A percentile compares a stretch with the other conserved stretches of the same genome.
Evolutionary conservation across 2,113 vertebrate species (phyloP).

Genomic region (Pithys albifrons): DNA sequence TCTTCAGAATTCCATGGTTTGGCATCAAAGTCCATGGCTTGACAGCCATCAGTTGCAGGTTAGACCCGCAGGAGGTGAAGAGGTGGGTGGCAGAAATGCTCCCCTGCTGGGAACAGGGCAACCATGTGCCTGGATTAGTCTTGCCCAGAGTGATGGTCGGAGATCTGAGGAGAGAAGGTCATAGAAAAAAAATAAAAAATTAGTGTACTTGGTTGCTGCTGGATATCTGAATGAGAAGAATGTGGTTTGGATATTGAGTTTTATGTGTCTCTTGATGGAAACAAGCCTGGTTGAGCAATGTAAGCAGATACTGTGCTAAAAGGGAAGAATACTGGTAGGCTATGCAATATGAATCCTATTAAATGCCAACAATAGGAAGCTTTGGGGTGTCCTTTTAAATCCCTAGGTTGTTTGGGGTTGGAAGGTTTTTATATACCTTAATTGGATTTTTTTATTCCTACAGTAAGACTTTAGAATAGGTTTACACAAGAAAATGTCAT

Average conservation of each 20-base stretch:
- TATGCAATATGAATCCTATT: not conserved
- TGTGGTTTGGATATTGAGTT: not conserved
- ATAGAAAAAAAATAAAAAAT: not conserved
- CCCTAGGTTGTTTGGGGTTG: not conserved
- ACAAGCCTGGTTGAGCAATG: not conserved
- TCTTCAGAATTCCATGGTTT: not conserved
- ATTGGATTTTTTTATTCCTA: not conserved
- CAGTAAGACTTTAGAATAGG: not conserved
- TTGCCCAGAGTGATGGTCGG: not conserved
- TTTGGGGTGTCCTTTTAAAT: not conserved
- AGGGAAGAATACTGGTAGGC: not conserved
- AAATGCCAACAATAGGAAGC: not conserved
- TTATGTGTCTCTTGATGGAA: not conserved
- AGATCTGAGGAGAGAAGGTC: not conserved
- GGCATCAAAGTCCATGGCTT: not conserved
- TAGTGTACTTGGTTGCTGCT: not conserved
- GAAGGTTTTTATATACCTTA: not conserved
- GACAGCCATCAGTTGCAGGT: not conserved
- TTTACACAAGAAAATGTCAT: not conserved
- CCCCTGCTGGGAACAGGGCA: not conserved
- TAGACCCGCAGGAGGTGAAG: not conserved
- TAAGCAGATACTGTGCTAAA: not conserved
- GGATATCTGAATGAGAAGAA: not conserved
- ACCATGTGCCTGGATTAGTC: not conserved
- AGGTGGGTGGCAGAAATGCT: not conserved